Percentiles rank a stretch among this genome's conserved stretches.
phyloP scores from a whole-genome alignment of 2,797 vertebrate genomes.

The Rhyacichthys aspro region DNA sequence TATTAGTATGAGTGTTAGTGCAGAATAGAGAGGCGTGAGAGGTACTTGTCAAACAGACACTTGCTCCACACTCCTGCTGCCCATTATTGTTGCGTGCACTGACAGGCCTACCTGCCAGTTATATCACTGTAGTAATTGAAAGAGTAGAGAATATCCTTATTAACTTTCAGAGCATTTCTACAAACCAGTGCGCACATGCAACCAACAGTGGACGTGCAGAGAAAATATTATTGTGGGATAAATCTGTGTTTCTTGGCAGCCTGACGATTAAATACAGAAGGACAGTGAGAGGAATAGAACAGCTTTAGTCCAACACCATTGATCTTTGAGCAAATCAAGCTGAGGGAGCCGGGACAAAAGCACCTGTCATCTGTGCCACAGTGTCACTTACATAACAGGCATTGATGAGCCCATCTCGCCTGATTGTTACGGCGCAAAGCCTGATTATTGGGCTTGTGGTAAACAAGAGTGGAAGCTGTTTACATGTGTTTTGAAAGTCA shows the following conservation, averaged over 20 bases:
- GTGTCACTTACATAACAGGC: conserved; percentile 39
- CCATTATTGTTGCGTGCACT: conserved; percentile 31
- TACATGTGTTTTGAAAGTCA: conserved; percentile 11
- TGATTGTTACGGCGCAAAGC: conserved; percentile 27
- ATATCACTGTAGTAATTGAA: conserved; percentile 48
- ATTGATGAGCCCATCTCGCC: conserved; percentile 27
- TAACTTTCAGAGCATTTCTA: conserved; percentile 40
- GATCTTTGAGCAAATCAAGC: conserved; percentile 48
- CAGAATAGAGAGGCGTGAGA: not conserved
- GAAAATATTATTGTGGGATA: conserved; percentile 7
- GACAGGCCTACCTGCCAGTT: conserved; percentile 39
- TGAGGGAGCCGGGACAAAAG: conserved; percentile 38
- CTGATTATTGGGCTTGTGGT: conserved; percentile 26
- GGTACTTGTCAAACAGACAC: conserved; percentile 20
- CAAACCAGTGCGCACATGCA: not conserved
- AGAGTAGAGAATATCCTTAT: conserved; percentile 48
- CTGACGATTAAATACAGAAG: conserved; percentile 34
- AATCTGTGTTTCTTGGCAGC: conserved; percentile 10
- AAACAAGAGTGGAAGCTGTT: conserved; percentile 9
- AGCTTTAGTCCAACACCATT: conserved; percentile 52
- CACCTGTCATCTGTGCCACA: conserved; percentile 45
- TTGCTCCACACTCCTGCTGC: conserved; percentile 17
- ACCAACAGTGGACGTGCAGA: conserved; percentile 4
- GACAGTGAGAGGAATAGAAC: conserved; percentile 15
- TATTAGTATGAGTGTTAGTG: conserved; percentile 9